Conservation (phyloP, 2,113 vertebrate species). For the Calyptomena viridis region DNA sequence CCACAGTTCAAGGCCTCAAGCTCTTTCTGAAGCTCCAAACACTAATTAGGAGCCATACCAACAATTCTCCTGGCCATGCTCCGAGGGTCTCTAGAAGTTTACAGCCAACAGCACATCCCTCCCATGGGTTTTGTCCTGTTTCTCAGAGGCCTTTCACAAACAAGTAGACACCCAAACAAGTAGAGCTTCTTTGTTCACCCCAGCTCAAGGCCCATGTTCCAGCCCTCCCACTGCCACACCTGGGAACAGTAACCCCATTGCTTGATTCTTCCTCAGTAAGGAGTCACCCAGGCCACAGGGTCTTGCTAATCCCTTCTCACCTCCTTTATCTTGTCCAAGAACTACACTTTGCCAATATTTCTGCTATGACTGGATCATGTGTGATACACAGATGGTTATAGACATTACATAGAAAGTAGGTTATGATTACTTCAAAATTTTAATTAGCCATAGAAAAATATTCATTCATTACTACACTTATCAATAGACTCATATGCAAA, state of each 20-base stretch:
- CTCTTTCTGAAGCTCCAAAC: neutral
- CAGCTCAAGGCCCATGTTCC: neutral
- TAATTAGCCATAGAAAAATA: neutral
- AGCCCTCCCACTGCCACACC: neutral
- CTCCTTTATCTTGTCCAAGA: neutral
- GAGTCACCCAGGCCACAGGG: neutral
- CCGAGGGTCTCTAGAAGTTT: neutral
- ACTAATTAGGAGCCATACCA: neutral
- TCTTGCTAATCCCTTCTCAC: neutral
- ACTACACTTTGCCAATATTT: neutral
- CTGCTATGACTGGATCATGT: neutral
- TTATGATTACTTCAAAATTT: neutral
- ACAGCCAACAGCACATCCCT: neutral
- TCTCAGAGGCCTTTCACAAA: neutral
- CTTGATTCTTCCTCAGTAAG: neutral
- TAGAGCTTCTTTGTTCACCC: accelerated
- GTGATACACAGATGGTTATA: neutral
- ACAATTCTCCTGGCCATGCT: neutral
- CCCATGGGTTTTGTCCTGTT: neutral
- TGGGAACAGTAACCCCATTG: neutral
- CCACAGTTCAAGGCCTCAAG: neutral
- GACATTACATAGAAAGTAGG: neutral
- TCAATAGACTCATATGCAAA: neutral
- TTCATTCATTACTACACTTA: neutral
- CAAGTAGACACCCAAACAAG: neutral